These are phyloP conservation scores for pig (Sus scrofa) DNA, from an alignment of 2,113 vertebrate species.

Conservation along the genomic window T2T-Sscrofa CM000812.6:140367501-140368000, in stretches of 20 bases:
- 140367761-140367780: too few species aligned
- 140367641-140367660: too few species aligned
- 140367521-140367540: neutral
- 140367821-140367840: too few species aligned
- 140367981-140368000: neutral
- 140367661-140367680: too few species aligned
- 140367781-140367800: too few species aligned
- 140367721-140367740: too few species aligned
- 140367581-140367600: neutral
- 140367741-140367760: too few species aligned
- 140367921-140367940: neutral
- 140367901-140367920: neutral
- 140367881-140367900: neutral
- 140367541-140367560: neutral
- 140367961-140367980: neutral
- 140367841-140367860: too few species aligned
- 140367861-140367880: neutral
- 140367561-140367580: neutral
- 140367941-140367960: neutral
- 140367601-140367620: neutral
- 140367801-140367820: too few species aligned
- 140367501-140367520: neutral
- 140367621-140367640: too few species aligned
- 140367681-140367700: too few species aligned
- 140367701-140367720: too few species aligned